phyloP scores from a whole-genome alignment of 2,113 vertebrate genomes.

The Peromyscus maniculatus region DNA sequence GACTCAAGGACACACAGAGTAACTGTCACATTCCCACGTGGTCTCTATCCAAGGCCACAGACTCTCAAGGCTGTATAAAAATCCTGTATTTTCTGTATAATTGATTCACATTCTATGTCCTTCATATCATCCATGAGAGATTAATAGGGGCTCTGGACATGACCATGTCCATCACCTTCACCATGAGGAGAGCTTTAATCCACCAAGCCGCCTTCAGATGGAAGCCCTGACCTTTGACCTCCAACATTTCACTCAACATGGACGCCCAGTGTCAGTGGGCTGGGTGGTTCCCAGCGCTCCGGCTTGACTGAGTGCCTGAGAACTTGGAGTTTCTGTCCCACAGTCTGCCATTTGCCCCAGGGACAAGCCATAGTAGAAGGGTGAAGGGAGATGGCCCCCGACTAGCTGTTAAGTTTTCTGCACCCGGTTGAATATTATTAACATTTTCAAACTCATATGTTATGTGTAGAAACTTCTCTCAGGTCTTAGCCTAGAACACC shows the following conservation, averaged over 20 bases:
- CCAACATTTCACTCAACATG: background rate
- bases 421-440: background rate
- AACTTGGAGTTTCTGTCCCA: background rate
- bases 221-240: background rate
- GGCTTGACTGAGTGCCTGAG: background rate
- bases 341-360: background rate
- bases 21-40: background rate
- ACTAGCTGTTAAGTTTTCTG: background rate
- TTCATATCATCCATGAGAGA: rapidly evolving
- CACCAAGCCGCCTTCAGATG: no score
- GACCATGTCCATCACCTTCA: rapidly evolving
- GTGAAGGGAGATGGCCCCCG: no score
- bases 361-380: background rate
- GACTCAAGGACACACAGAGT: background rate
- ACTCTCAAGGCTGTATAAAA: background rate
- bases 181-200: rapidly evolving
- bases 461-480: background rate
- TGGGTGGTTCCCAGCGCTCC: no score
- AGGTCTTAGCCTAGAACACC: no score
- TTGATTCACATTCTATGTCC: background rate
- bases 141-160: rapidly evolving
- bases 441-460: background rate
- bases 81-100: background rate
- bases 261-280: no score
- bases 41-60: no score